Percentiles rank a stretch among this genome's conserved stretches.
Conservation (phyloP, 1,140 invertebrate genomes). For the Pseudobourletiella spinata region DNA sequence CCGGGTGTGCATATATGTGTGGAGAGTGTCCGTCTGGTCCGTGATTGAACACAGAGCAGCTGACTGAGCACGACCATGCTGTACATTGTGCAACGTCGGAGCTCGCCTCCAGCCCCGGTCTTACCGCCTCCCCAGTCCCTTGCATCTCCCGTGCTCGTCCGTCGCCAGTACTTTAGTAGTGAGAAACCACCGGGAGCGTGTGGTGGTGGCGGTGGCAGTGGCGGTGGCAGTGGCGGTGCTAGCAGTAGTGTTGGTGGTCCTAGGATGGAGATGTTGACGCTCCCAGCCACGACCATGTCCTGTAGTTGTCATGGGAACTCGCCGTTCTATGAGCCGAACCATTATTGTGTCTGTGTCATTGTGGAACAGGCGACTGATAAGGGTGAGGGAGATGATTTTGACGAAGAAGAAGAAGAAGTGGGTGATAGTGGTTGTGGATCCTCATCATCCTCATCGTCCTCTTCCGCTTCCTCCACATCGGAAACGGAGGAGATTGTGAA, state of each 20-base stretch:
- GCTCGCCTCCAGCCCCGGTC: neutral
- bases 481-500: neutral
- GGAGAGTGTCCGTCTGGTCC: neutral
- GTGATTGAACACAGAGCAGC: neutral
- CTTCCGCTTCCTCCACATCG: neutral
- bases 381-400: too few relatives aligned
- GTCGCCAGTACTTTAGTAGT: neutral
- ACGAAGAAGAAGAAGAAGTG: neutral
- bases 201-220: too few relatives aligned
- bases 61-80: neutral
- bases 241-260: neutral
- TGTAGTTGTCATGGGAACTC: conserved; percentile 4
- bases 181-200: neutral
- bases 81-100: conserved; percentile 8
- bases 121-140: neutral
- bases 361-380: neutral
- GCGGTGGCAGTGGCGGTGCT: too few relatives aligned
- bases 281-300: neutral
- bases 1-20: neutral
- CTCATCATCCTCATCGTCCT: neutral
- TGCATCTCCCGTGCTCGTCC: neutral
- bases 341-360: conserved; percentile 3
- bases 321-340: neutral
- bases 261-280: neutral
- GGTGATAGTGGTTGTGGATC: conserved; percentile 9